Percentiles rank a stretch among this genome's conserved stretches.
Conservation (phyloP, 2,888 invertebrate species). For the Spodoptera picta region DNA sequence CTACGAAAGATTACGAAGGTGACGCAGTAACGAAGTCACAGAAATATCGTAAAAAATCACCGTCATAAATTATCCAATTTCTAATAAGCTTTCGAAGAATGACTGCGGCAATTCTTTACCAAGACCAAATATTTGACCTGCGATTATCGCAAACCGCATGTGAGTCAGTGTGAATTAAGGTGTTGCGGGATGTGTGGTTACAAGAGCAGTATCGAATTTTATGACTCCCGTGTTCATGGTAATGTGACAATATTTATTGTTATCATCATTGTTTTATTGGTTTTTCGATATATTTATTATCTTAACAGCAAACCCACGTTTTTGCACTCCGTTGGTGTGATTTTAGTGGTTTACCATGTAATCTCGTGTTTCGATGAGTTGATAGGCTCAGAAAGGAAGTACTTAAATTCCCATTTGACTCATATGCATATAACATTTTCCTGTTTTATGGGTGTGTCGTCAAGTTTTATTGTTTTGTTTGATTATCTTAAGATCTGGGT, state of each 20-base stretch:
- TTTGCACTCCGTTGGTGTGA: constrained; percentile 37
- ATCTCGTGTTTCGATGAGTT: constrained; percentile 39
- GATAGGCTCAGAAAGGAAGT: constrained; percentile 38
- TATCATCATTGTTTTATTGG: constrained; percentile 66
- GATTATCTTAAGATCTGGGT: constrained; percentile 30
- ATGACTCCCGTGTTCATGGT: constrained; percentile 72
- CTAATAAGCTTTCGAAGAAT: constrained; percentile 54
- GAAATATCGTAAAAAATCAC: constrained; percentile 40
- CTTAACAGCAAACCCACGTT: constrained; percentile 45
- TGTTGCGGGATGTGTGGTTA: constrained; percentile 49
- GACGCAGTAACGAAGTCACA: constrained; percentile 47
- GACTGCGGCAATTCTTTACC: constrained; percentile 44
- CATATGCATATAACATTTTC: constrained; percentile 21
- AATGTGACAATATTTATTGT: constrained; percentile 68
- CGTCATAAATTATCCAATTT: constrained; percentile 43
- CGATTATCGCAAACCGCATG: constrained; percentile 46
- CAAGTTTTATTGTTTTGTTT: constrained; percentile 17
- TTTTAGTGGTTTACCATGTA: constrained; percentile 38
- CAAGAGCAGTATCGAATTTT: constrained; percentile 72
- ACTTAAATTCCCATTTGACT: constrained; percentile 47
- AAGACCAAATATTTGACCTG: constrained; percentile 56
- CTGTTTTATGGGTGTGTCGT: constrained; percentile 19
- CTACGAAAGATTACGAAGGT: constrained; percentile 42
- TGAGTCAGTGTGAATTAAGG: constrained; percentile 58
- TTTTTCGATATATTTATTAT: constrained; percentile 62